Evolutionary conservation across 2,113 vertebrate species (phyloP).

Genomic region (Dolichotis patagonum): DNA sequence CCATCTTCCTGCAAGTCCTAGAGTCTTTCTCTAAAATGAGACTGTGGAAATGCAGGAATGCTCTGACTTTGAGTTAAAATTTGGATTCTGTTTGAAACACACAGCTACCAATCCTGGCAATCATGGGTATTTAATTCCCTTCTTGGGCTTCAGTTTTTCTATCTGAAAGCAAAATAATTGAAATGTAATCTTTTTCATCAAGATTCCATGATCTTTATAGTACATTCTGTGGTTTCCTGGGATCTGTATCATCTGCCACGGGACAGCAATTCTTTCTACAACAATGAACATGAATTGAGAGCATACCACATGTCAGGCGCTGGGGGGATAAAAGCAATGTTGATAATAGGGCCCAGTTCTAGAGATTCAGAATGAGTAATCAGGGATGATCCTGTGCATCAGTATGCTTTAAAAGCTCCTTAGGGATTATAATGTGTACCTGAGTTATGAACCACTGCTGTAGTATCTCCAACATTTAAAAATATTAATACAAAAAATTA

Average conservation of each 20-base stretch:
- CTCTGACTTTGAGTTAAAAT: not conserved
- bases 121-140: not conserved
- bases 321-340: not conserved
- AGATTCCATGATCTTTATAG: not conserved
- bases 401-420: not conserved
- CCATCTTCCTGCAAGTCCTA: too few relatives aligned
- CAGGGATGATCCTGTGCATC: not conserved
- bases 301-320: not conserved
- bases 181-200: not conserved
- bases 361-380: not conserved
- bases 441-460: not conserved
- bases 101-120: not conserved
- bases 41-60: not conserved
- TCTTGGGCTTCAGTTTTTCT: not conserved
- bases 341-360: not conserved
- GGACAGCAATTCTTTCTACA: constrained; percentile 19
- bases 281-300: not conserved
- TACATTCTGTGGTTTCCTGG: not conserved
- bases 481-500: not conserved
- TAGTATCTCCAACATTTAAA: constrained; percentile 35
- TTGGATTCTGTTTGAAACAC: not conserved
- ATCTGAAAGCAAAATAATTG: constrained; percentile 32
- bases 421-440: not conserved
- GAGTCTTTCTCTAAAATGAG: not conserved
- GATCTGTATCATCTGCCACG: not conserved